phyloP scores from a whole-genome alignment of 2,797 vertebrate species.

The Pteronotus mesoamericanus region DNA sequence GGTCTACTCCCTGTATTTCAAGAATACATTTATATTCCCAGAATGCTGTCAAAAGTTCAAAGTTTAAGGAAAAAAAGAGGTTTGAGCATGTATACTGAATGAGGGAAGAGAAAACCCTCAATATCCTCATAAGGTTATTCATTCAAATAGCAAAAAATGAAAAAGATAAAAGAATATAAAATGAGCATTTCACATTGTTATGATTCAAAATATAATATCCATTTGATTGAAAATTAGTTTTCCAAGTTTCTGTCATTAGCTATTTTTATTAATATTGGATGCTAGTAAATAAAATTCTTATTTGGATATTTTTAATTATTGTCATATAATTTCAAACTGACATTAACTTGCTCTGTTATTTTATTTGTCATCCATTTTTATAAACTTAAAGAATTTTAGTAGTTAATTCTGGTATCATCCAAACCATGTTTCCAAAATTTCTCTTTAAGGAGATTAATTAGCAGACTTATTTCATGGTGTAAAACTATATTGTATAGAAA shows the following conservation, averaged over 20 bases:
- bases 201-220: not conserved
- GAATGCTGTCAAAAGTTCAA: not conserved
- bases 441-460: not conserved
- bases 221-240: not conserved
- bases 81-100: not conserved
- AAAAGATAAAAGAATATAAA: not conserved
- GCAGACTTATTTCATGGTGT: not conserved
- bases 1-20: not conserved
- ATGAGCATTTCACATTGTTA: not conserved
- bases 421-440: not conserved
- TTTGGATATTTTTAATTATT: not conserved
- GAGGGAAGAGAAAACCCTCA: not conserved
- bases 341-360: not conserved
- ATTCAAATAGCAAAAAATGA: not conserved
- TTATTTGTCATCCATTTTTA: not conserved
- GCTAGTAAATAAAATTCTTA: not conserved
- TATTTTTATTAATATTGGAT: conserved; percentile 1
- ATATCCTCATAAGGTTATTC: not conserved
- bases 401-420: not conserved
- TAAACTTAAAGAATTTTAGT: not conserved
- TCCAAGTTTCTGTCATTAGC: not conserved
- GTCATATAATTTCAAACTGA: not conserved
- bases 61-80: not conserved
- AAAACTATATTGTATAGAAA: not conserved
- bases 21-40: not conserved